Percentiles rank a stretch among this genome's conserved stretches.
Conservation (phyloP, 1,140 invertebrate genomes). For the Grapholita molesta region DNA sequence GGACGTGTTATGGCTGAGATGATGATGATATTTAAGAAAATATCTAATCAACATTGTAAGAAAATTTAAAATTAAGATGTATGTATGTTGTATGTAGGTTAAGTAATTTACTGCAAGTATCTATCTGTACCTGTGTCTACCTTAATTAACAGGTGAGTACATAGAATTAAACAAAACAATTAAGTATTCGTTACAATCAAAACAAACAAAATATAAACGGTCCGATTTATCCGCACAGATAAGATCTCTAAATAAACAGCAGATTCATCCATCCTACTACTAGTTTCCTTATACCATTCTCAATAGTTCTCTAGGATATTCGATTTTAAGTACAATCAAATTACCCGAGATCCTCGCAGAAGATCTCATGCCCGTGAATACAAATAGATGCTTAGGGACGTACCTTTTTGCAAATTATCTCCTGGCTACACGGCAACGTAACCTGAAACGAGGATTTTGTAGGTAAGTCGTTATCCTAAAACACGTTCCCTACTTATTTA, state of each 20-base stretch:
- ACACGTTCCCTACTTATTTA: not conserved
- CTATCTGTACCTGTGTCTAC: too few relatives aligned
- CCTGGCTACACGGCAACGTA: conserved; percentile 48
- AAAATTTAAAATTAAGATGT: too few relatives aligned
- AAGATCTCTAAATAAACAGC: not conserved
- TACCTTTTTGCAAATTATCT: conserved; percentile 70
- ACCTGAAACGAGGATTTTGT: conserved; percentile 60
- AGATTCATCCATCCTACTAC: not conserved
- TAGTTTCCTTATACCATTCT: not conserved
- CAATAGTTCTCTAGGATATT: not conserved
- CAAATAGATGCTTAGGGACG: conserved; percentile 55
- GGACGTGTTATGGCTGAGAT: too few relatives aligned
- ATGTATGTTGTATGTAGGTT: too few relatives aligned
- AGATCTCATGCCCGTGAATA: conserved; percentile 48
- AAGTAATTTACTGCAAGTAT: too few relatives aligned
- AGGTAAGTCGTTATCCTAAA: conserved; percentile 17
- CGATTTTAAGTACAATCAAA: conserved; percentile 17
- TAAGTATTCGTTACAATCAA: not conserved
- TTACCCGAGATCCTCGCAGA: conserved; percentile 19
- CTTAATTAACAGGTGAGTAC: too few relatives aligned
- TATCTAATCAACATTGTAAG: too few relatives aligned
- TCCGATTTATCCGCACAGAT: not conserved
- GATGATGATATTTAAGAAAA: too few relatives aligned
- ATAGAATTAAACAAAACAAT: not conserved
- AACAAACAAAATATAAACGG: not conserved